These are phyloP conservation scores for Mayetiola destructor DNA, from an alignment of 2,888 invertebrate genomes.

Conservation along the genomic window DNA sequence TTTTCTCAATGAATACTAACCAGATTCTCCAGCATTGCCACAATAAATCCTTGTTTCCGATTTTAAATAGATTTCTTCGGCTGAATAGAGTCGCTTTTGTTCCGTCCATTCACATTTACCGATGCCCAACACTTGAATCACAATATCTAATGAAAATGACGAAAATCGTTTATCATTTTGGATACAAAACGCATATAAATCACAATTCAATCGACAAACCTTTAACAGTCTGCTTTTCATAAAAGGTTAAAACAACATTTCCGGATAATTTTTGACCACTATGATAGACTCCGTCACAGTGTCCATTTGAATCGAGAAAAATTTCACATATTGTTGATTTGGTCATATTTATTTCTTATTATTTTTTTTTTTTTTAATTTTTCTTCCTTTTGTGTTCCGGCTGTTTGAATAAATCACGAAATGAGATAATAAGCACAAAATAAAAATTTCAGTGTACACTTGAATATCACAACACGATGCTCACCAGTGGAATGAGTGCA, in stretches of 20 bases:
- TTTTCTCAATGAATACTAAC: too few relatives aligned
- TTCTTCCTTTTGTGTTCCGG: too few relatives aligned
- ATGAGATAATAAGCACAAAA: too few relatives aligned
- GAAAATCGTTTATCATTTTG: neutral
- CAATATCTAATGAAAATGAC: neutral
- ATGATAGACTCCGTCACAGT: neutral
- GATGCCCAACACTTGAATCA: neutral
- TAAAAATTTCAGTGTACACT: too few relatives aligned
- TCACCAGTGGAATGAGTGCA: too few relatives aligned
- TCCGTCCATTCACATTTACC: slow-evolving; percentile 3
- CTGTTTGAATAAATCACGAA: too few relatives aligned
- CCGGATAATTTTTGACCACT: neutral
- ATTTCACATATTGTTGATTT: slow-evolving; percentile 7
- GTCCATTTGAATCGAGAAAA: neutral
- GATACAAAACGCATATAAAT: neutral
- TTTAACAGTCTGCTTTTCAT: slow-evolving; percentile 5
- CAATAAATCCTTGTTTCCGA: neutral
- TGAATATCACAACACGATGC: too few relatives aligned
- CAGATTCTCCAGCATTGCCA: too few relatives aligned
- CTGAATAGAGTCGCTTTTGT: neutral
- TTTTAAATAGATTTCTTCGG: neutral
- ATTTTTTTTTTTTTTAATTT: too few relatives aligned
- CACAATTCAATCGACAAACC: neutral
- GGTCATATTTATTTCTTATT: too few relatives aligned
- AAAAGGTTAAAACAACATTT: neutral